phyloP scores from a whole-genome alignment of 1,140 invertebrate genomes.

The Hyposmocoma kahamanoa region DNA sequence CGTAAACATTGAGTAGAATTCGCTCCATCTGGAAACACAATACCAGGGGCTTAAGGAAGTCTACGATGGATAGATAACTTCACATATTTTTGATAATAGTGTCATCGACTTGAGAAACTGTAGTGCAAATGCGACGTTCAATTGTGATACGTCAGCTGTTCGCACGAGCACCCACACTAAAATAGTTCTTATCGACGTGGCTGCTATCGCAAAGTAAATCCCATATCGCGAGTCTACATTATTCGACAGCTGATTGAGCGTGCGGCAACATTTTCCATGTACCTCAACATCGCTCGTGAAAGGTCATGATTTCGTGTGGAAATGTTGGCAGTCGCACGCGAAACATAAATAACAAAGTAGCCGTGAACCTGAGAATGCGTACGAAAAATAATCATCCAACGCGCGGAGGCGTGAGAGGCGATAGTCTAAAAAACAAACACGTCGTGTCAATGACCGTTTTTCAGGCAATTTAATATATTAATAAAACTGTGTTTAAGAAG shows the following conservation, averaged over 20 bases:
- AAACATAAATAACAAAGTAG: conserved; percentile 13
- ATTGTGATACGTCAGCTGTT: neutral
- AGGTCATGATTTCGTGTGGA: conserved; percentile 16
- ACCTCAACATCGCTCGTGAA: conserved; percentile 8
- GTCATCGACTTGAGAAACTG: too few species aligned
- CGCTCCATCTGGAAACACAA: neutral
- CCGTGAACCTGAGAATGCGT: conserved; percentile 32
- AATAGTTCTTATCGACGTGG: conserved; percentile 11
- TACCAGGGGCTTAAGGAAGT: neutral
- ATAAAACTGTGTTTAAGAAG: too few species aligned
- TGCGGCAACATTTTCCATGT: neutral
- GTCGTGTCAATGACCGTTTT: too few species aligned
- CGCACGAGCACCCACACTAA: conserved; percentile 30
- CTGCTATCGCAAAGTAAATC: neutral
- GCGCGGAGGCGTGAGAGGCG: conserved; percentile 12
- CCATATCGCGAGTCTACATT: neutral
- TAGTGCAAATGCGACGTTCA: neutral
- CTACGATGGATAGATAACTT: neutral
- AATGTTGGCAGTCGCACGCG: conserved; percentile 21
- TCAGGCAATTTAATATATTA: too few species aligned
- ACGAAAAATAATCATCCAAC: conserved; percentile 16
- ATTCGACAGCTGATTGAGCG: conserved; percentile 2
- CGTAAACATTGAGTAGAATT: conserved; percentile 44
- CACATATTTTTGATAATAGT: neutral
- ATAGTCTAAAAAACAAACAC: neutral